Evolutionary conservation across 1,140 invertebrate genomes (phyloP).

Genomic region (Hypsibius dujardini): DNA sequence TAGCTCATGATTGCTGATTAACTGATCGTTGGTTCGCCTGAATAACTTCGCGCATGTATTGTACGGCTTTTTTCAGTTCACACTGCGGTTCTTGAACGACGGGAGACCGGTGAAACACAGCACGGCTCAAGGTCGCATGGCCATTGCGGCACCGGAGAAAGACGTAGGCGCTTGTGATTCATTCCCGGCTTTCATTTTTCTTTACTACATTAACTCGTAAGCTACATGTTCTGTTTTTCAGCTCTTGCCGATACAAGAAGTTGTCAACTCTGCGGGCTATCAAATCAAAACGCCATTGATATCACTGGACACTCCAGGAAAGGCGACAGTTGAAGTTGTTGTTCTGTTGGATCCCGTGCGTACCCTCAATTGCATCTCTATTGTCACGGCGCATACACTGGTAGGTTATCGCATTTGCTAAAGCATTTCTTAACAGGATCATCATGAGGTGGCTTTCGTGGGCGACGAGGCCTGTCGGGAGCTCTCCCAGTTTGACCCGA

Average conservation of each 20-base stretch:
- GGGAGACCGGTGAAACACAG: constrained; percentile 51
- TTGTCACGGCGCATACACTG: constrained; percentile 15
- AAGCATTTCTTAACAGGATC: constrained; percentile 45
- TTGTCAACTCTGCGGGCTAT: background rate
- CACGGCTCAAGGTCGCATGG: constrained; percentile 84
- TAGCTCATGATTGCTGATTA: too few species aligned
- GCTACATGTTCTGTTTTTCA: background rate
- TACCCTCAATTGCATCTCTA: constrained; percentile 18
- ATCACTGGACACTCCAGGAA: constrained; percentile 80
- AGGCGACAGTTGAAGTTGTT: constrained; percentile 82
- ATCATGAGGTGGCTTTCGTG: constrained; percentile 95
- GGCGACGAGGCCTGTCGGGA: constrained; percentile 80
- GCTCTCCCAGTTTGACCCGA: constrained; percentile 66
- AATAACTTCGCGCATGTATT: too few species aligned
- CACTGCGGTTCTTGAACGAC: constrained; percentile 32
- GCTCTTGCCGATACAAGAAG: background rate
- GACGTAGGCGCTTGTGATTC: too few species aligned
- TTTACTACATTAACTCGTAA: background rate
- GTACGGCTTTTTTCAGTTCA: too few species aligned
- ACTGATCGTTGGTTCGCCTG: too few species aligned
- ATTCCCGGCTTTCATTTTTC: too few species aligned
- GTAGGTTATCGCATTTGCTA: constrained; percentile 24
- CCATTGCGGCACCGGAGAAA: constrained; percentile 31
- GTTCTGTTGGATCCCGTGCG: constrained; percentile 76
- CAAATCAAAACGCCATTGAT: constrained; percentile 50